Percentiles rank a stretch among this genome's conserved stretches.
phyloP scores from a whole-genome alignment of 2,797 vertebrate species.

The Oceanodroma leucorhoa region DNA sequence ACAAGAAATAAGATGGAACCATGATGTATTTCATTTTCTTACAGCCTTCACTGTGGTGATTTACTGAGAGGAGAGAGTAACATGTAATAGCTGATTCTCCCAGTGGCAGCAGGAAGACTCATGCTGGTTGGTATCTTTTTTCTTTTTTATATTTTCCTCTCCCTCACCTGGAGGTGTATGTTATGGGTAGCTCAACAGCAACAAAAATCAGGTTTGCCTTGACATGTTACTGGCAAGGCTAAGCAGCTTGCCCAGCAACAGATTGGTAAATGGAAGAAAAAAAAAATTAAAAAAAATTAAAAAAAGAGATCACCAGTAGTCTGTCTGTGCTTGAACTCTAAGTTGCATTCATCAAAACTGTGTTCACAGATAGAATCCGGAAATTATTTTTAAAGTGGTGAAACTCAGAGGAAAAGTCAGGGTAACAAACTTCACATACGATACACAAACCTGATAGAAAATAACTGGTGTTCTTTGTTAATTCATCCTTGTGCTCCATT shows the following conservation, averaged over 20 bases:
- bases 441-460: background rate
- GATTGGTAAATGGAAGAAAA: background rate
- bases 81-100: background rate
- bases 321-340: background rate
- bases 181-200: background rate
- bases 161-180: background rate
- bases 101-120: background rate
- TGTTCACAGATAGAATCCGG: background rate
- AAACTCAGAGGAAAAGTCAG: background rate
- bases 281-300: too few species aligned
- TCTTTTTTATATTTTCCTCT: background rate
- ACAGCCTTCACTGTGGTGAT: background rate
- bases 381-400: background rate
- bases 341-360: background rate
- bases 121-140: background rate
- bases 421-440: background rate
- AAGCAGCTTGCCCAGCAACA: background rate
- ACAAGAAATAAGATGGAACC: background rate
- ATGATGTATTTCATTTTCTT: constrained; percentile 9
- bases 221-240: background rate
- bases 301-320: background rate
- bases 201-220: background rate
- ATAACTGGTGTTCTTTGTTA: background rate
- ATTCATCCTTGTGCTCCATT: background rate
- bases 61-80: background rate